Evolutionary conservation across 2,797 vertebrate genomes (phyloP).

Genomic region (Prunella strophiata): DNA sequence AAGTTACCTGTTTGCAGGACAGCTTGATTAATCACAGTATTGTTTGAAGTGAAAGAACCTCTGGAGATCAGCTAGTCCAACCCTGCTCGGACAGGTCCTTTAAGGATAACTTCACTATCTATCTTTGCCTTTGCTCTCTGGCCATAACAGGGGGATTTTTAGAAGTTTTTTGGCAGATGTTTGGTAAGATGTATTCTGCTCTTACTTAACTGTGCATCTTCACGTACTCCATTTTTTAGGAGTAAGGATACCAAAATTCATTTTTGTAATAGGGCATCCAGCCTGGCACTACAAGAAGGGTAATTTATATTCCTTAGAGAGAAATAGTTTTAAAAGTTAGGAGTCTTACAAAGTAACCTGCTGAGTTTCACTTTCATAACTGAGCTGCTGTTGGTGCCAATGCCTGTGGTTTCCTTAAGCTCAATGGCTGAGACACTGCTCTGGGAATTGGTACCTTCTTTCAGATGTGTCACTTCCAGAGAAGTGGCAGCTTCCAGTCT

Average conservation of each 20-base stretch:
- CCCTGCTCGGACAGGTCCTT: background rate
- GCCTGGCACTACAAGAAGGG: background rate
- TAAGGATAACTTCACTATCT: background rate
- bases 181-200: background rate
- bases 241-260: background rate
- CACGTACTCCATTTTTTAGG: accelerated
- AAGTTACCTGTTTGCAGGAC: background rate
- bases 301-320: background rate
- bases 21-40: background rate
- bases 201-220: background rate
- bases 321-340: background rate
- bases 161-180: background rate
- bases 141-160: background rate
- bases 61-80: background rate
- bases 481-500: background rate
- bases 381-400: background rate
- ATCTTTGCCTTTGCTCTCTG: background rate
- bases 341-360: background rate
- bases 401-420: background rate
- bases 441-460: background rate
- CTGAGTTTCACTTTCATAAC: background rate
- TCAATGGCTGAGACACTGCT: background rate
- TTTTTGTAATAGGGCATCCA: background rate
- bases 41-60: background rate
- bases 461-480: background rate